Percentiles rank a stretch among this genome's conserved stretches.
Conservation (phyloP, 2,113 vertebrate genomes). For the Notiomystis cincta region DNA sequence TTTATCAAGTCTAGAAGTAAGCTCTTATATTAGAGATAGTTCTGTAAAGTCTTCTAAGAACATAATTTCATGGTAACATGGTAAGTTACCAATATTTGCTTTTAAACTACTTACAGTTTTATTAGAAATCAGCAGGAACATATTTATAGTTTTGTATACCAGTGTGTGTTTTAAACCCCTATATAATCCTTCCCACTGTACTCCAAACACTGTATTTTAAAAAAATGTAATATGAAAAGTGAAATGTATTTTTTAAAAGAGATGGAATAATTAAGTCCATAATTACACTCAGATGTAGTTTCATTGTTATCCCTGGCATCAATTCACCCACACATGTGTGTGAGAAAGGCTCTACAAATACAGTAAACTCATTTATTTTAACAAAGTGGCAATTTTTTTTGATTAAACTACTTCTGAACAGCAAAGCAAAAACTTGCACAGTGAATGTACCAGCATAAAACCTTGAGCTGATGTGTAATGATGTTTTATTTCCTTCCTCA, state of each 20-base stretch:
- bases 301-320: neutral
- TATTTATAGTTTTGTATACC: neutral
- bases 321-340: neutral
- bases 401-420: neutral
- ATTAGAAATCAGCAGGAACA: neutral
- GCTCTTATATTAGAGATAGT: neutral
- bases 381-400: neutral
- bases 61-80: neutral
- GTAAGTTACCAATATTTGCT: neutral
- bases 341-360: neutral
- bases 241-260: neutral
- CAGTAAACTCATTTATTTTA: rapidly evolving
- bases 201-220: rapidly evolving
- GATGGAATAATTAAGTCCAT: neutral
- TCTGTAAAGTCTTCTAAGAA: neutral
- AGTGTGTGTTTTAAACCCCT: neutral
- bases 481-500: neutral
- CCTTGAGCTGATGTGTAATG: neutral
- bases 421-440: neutral
- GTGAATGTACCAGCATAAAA: neutral
- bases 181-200: neutral
- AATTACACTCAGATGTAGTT: neutral
- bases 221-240: neutral
- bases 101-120: neutral
- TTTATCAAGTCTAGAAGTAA: neutral